Base-by-base conservation (phyloP, 30 jellyfish, hydroid and myxozoan genomes). In the Turritopsis rubra region DNA sequence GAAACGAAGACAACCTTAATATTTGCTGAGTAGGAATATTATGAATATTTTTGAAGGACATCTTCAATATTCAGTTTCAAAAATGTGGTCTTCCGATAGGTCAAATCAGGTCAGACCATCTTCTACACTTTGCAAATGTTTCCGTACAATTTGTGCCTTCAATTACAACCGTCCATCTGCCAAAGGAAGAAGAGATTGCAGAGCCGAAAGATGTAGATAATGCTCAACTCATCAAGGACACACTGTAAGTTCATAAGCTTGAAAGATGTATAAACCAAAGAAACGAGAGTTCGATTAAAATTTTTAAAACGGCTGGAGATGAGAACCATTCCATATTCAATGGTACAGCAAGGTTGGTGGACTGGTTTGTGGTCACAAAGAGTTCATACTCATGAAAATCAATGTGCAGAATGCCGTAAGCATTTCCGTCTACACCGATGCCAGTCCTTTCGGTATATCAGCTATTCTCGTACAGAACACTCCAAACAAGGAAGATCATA, bases 341-440 rank as follows among this genome's bases (percentile, higher is more conserved):
- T 66, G 76, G 17, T 66, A 66, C 17, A 66, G 76, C 76, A 66
- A 66, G 29, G 76, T 66, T 25, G 76, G 76, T 66, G 76, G 76
- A 21, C 4, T 66, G 76, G 29, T 66, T 66, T 66, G 76, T 66
- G 76, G 76, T 21, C 76, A 66, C 29, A 66, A 66, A n/a, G 76
- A 66, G 29, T 66, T 18, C 4, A 25, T 66, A 18, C 4, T 7
- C 16, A 25, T 8, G 76, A 66, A 66, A 66, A 66, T 18, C 5
- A 66, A 66, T 66, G 82, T 29, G 82, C 82, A 73, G 60, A 73
- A 28, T 71, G 80, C 31, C 20, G 28, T 22, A 30, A n/a, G 28
- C 5, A n/a, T n/a, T n/a, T n/a, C n/a, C n/a, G n/a, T n/a, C n/a
- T n/a, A n/a, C n/a, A n/a, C n/a, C n/a, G n/a, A n/a, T n/a, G n/a